Conservation (phyloP, 2,888 invertebrate species). For the Hyles lineata region DNA sequence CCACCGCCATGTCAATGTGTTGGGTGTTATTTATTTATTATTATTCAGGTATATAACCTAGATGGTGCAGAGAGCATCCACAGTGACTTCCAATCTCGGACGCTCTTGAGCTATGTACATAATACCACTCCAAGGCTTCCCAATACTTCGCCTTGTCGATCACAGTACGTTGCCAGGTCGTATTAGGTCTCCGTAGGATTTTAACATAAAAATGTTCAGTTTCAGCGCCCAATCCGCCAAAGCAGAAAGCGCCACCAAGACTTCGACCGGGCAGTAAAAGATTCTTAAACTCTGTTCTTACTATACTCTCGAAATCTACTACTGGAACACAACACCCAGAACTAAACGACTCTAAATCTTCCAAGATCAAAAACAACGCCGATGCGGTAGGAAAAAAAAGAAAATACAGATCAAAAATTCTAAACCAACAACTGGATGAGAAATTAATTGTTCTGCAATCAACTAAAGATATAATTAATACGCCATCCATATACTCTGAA, state of each 20-base stretch:
- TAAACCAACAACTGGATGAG: slow-evolving; percentile 46
- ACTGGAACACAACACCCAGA: slow-evolving; percentile 61
- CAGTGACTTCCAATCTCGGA: too few species aligned
- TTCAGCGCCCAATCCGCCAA: slow-evolving; percentile 40
- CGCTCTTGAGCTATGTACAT: too few species aligned
- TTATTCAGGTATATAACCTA: too few species aligned
- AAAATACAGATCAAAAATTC: slow-evolving; percentile 49
- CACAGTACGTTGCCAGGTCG: too few species aligned
- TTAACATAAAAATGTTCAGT: slow-evolving; percentile 10
- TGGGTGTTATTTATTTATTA: too few species aligned
- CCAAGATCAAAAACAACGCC: slow-evolving; percentile 25
- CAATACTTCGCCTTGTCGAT: too few species aligned
- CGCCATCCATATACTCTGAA: slow-evolving; percentile 57
- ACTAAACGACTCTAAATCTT: slow-evolving; percentile 25
- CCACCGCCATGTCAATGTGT: too few species aligned
- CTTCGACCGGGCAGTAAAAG: slow-evolving; percentile 52
- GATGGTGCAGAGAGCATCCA: too few species aligned
- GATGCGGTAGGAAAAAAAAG: slow-evolving; percentile 30
- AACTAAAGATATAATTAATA: slow-evolving; percentile 53
- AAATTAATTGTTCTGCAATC: slow-evolving; percentile 56
- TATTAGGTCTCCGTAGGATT: too few species aligned
- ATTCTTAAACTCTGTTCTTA: slow-evolving; percentile 59
- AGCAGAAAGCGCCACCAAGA: slow-evolving; percentile 45
- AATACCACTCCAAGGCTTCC: too few species aligned
- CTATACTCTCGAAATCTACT: slow-evolving; percentile 61